phyloP scores from a whole-genome alignment of 2,797 vertebrate genomes.

The Cryptoprocta ferox region DNA sequence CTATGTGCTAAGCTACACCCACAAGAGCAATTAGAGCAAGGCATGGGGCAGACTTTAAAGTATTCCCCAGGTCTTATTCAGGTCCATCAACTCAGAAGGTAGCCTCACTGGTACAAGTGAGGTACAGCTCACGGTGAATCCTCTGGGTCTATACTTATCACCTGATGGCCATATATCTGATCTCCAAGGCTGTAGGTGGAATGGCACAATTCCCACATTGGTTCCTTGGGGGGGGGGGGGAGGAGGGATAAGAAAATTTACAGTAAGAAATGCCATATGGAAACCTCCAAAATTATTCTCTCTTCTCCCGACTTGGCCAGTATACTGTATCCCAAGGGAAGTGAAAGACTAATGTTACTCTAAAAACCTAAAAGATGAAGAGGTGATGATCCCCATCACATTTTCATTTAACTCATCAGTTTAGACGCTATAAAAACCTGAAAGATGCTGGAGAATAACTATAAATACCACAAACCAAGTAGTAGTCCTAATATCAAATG shows the following conservation, averaged over 20 bases:
- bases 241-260: background rate
- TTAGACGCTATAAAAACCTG: background rate
- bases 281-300: background rate
- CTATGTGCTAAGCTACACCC: background rate
- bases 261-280: background rate
- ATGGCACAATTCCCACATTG: no score
- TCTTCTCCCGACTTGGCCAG: background rate
- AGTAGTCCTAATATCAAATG: background rate
- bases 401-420: background rate
- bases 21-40: background rate
- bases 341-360: no score
- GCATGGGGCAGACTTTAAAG: background rate
- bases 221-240: background rate
- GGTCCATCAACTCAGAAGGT: background rate
- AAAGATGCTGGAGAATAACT: background rate
- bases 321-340: background rate
- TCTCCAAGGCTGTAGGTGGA: background rate
- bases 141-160: background rate
- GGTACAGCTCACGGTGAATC: background rate
- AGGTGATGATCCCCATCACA: background rate
- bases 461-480: background rate
- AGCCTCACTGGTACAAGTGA: background rate
- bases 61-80: background rate
- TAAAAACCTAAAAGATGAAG: background rate
- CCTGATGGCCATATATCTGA: background rate